These are phyloP conservation scores for Popillia japonica DNA, from an alignment of 1,140 invertebrate genomes.

Conservation along the genomic window DNA sequence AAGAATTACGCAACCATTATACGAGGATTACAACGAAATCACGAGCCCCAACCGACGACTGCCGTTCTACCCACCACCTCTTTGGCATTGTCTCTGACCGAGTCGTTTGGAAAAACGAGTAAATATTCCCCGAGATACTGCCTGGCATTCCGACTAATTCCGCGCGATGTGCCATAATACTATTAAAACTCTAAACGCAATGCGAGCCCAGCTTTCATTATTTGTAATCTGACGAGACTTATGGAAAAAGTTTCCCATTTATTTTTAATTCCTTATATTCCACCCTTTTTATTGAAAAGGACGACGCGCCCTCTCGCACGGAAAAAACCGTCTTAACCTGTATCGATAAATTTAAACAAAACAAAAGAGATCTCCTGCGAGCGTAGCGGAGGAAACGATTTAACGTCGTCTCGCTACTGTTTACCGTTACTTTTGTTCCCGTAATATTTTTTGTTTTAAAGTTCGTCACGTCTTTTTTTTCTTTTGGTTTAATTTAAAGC, in stretches of 20 bases:
- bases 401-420: too few relatives aligned
- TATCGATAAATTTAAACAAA: constrained; percentile 32
- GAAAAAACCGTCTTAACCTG: constrained; percentile 22
- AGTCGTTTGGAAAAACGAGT: constrained; percentile 61
- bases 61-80: constrained; percentile 44
- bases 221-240: constrained; percentile 58
- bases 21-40: constrained; percentile 60
- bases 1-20: constrained; percentile 60
- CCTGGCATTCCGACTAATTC: constrained; percentile 56
- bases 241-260: constrained; percentile 59
- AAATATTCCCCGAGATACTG: constrained; percentile 58
- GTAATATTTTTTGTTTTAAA: too few relatives aligned
- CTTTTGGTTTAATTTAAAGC: too few relatives aligned
- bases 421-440: too few relatives aligned
- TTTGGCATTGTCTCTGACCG: constrained; percentile 59
- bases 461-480: too few relatives aligned
- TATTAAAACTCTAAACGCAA: constrained; percentile 60
- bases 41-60: constrained; percentile 49
- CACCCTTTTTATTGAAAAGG: constrained; percentile 58
- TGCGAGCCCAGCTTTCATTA: constrained; percentile 56
- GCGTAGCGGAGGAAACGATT: too few relatives aligned
- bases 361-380: background rate
- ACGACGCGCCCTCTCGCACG: background rate
- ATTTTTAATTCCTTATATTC: constrained; percentile 60
- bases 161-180: constrained; percentile 57